Base-by-base conservation (phyloP, 2,888 invertebrate genomes). In the Ophraella communa region DNA sequence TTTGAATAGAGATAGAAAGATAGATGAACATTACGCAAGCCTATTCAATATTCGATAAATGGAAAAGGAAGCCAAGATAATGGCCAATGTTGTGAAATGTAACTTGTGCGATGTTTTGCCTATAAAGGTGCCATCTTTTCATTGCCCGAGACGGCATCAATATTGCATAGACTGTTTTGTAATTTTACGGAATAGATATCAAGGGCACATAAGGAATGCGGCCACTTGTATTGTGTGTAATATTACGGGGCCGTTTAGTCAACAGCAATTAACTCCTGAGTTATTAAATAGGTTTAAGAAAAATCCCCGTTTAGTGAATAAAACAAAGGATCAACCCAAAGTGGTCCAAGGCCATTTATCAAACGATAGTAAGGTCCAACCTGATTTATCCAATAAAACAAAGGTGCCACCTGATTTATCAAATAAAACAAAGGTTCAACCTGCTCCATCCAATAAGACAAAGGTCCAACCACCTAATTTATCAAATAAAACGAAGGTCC, bases 261-360 rank as follows among this genome's bases (percentile, higher is more conserved):
- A 73, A 56, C 71, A 62, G n/a, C 70, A 69, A 58, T 67, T 72
- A 14, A 72, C 68, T 58, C 55, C 71, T 8, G 78, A 80, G 44
- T 77, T 78, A 59, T 72, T 77, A 45, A 71, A 69, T 33, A 80
- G 77, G 65, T 66, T 80, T 18, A 78, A 76, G 68, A 63, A 69
- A 8, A 79, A 75, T 63, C 80, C 80, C 10, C 79, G 79, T 20
- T n/a, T n/a, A n/a, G n/a, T n/a, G n/a, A n/a, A n/a, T n/a, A n/a
- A n/a, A n/a, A n/a, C n/a, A n/a, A n/a, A n/a, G n/a, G n/a, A n/a
- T n/a, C n/a, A n/a, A n/a, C n/a, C n/a, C n/a, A n/a, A n/a, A n/a
- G n/a, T n/a, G n/a, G n/a, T n/a, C n/a, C n/a, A n/a, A n/a, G n/a
- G n/a, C n/a, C n/a, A n/a, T n/a, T n/a, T n/a, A n/a, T n/a, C n/a